These are phyloP conservation scores for Chironomus tentans DNA, from an alignment of 2,888 invertebrate species.

Conservation along the genomic window DNA sequence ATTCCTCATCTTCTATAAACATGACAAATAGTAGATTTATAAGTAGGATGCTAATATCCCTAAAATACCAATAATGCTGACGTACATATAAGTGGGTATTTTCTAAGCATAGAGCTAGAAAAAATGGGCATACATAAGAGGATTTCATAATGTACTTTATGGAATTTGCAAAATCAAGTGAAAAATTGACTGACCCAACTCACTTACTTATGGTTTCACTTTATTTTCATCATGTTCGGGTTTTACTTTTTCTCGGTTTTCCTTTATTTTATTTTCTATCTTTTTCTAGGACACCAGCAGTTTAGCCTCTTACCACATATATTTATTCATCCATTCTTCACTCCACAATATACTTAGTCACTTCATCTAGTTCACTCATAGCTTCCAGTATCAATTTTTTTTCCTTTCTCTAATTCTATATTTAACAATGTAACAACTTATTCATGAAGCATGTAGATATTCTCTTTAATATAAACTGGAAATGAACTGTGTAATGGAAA, in stretches of 20 bases:
- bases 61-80: neutral
- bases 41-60: neutral
- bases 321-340: neutral
- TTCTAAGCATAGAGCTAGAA: neutral
- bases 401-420: neutral
- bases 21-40: neutral
- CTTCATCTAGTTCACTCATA: neutral
- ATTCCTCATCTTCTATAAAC: neutral
- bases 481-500: constrained; percentile 11
- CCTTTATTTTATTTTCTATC: too few relatives aligned
- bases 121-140: neutral
- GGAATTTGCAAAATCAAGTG: constrained; percentile 6
- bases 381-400: neutral
- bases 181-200: constrained; percentile 5
- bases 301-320: neutral
- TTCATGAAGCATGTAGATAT: neutral
- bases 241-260: too few relatives aligned
- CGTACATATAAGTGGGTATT: neutral
- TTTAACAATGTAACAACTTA: constrained; percentile 12
- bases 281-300: neutral
- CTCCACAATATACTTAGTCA: neutral
- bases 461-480: neutral
- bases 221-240: neutral
- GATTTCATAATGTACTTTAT: constrained; percentile 3
- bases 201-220: neutral